These are phyloP conservation scores for Oncorhynchus mykiss DNA, from an alignment of 2,113 vertebrate species.

Conservation along the genomic window DNA sequence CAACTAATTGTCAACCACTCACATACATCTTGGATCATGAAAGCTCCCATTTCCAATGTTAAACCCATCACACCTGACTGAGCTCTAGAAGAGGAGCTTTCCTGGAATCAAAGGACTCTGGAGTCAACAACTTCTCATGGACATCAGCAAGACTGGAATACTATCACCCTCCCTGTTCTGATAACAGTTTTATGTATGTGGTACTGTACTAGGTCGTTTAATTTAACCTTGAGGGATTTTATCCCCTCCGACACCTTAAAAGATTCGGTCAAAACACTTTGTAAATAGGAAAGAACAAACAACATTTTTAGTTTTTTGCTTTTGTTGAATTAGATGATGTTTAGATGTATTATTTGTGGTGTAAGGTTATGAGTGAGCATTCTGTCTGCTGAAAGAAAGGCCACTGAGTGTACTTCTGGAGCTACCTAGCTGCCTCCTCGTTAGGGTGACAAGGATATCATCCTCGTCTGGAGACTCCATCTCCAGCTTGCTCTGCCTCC, in stretches of 20 bases:
- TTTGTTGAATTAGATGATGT: neutral
- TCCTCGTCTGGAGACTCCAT: no score
- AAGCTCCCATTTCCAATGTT: neutral
- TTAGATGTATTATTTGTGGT: neutral
- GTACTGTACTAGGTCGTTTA: neutral
- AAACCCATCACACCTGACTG: neutral
- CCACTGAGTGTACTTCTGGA: neutral
- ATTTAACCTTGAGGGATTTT: neutral
- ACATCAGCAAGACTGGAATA: neutral
- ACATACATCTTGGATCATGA: neutral
- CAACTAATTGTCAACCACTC: neutral
- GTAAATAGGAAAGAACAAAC: constrained; percentile 49
- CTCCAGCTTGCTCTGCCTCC: neutral
- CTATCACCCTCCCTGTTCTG: neutral
- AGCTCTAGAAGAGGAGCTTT: neutral
- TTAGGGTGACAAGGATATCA: no score
- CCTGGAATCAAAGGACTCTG: neutral
- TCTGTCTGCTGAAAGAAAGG: no score
- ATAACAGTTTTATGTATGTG: constrained; percentile 37
- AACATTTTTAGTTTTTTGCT: neutral
- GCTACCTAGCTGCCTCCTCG: no score
- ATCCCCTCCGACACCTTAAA: neutral
- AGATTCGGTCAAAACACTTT: constrained; percentile 21
- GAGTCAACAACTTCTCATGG: no score
- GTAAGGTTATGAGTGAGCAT: no score